Percentiles rank a stretch among this genome's conserved stretches.
Evolutionary conservation across 2,113 vertebrate species (phyloP).

Genomic region (Poicephalus gulielmi): DNA sequence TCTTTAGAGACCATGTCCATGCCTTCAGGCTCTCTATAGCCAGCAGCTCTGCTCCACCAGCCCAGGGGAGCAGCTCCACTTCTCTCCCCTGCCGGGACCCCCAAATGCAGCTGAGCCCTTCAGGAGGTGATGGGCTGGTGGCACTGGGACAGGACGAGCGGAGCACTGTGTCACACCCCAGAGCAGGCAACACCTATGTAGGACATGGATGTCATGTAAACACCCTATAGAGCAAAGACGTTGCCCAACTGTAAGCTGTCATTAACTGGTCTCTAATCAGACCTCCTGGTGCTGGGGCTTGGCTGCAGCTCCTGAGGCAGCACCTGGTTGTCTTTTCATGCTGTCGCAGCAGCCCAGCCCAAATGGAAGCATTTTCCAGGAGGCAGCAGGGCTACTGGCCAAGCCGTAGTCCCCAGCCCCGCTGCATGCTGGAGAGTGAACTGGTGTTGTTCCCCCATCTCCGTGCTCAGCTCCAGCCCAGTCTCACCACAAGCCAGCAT

Average conservation of each 20-base stretch:
- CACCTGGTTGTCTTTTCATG: not conserved
- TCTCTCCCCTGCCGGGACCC: not conserved
- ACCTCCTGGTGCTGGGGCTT: not conserved
- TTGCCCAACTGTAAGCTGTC: not conserved
- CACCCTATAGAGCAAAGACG: not conserved
- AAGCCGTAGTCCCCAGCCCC: not conserved
- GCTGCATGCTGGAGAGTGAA: not conserved
- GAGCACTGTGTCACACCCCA: not conserved
- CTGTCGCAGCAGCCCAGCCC: not conserved
- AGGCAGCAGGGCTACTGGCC: rapidly evolving
- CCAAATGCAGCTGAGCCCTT: not conserved
- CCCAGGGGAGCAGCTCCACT: not conserved
- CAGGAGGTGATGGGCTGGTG: not conserved
- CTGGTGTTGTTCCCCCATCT: not conserved
- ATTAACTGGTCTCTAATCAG: constrained; percentile 31
- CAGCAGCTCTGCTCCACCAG: not conserved
- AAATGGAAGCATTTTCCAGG: not conserved
- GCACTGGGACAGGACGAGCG: not conserved
- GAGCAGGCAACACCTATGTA: not conserved
- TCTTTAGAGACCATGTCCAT: not conserved
- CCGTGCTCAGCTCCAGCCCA: not conserved
- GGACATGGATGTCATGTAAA: not conserved
- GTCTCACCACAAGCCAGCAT: rapidly evolving
- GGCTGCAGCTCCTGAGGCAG: not conserved
- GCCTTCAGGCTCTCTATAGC: not conserved